Evolutionary conservation across 2,113 vertebrate species (phyloP).

Genomic region (Pogonocichla stellata): DNA sequence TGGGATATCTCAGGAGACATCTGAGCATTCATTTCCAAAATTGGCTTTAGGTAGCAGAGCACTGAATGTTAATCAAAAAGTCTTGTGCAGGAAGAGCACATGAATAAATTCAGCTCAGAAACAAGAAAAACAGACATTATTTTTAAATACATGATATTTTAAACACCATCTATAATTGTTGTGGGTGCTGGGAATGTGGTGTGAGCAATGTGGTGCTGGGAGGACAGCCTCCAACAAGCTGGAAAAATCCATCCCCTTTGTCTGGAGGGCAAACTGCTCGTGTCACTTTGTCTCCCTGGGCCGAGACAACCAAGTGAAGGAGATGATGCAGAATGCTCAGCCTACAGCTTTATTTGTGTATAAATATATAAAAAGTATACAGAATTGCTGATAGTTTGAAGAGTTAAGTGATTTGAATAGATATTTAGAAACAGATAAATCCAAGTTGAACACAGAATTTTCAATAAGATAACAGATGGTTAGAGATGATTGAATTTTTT

Average conservation of each 20-base stretch:
- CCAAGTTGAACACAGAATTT: not conserved
- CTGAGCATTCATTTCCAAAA: not conserved
- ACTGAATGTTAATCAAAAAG: not conserved
- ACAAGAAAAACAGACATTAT: not conserved
- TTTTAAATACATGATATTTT: not conserved
- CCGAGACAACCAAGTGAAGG: not conserved
- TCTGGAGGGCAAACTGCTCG: accelerated
- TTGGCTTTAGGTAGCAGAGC: not conserved
- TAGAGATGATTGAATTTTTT: not conserved
- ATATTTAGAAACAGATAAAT: not conserved
- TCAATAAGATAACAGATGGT: not conserved
- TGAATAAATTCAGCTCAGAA: not conserved
- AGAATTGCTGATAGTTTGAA: not conserved
- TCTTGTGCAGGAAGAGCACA: not conserved
- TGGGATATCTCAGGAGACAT: not conserved
- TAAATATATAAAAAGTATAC: not conserved
- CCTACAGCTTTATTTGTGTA: not conserved
- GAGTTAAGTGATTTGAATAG: not conserved
- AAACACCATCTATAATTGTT: not conserved
- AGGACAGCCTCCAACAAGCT: not conserved
- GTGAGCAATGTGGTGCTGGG: accelerated
- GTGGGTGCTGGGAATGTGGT: not conserved
- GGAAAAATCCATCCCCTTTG: not conserved
- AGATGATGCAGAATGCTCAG: not conserved
- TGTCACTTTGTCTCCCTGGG: not conserved